Evolutionary conservation across 2,797 vertebrate genomes (phyloP).

Genomic region (Parauchenoglanis punctatus): DNA sequence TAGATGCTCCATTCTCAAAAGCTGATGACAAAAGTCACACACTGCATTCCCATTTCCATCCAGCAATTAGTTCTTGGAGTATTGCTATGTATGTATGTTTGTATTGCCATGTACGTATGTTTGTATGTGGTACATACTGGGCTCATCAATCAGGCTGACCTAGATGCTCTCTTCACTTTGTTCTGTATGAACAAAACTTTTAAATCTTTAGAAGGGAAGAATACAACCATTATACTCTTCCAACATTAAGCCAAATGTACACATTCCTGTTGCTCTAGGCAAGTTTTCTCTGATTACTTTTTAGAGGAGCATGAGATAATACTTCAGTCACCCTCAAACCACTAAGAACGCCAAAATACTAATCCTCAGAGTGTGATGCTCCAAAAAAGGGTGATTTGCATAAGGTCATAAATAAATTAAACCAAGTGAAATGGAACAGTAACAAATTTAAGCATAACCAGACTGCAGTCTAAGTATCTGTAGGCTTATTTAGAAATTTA

Average conservation of each 20-base stretch:
- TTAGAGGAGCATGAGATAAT: slow-evolving; percentile 37
- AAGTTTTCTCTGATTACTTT: slow-evolving; percentile 45
- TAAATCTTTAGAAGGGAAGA: background rate
- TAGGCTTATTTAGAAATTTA: background rate
- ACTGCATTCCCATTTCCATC: slow-evolving; percentile 7
- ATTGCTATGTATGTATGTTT: background rate
- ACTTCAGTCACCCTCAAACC: slow-evolving; percentile 43
- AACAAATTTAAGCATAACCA: slow-evolving; percentile 29
- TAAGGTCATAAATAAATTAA: slow-evolving; percentile 60
- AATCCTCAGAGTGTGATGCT: slow-evolving; percentile 34
- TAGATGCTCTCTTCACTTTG: slow-evolving; percentile 24
- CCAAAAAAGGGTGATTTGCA: slow-evolving; percentile 45
- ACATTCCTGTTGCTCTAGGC: slow-evolving; percentile 15
- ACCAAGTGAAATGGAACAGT: slow-evolving; percentile 42
- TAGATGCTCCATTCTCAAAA: slow-evolving; percentile 19
- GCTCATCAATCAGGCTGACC: slow-evolving; percentile 2
- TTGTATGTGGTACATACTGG: slow-evolving; percentile 11
- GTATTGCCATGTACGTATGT: background rate
- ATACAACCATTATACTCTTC: background rate
- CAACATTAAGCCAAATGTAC: slow-evolving; percentile 18
- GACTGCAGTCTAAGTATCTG: background rate
- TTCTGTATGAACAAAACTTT: background rate
- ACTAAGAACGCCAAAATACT: slow-evolving; percentile 43
- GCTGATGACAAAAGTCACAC: slow-evolving; percentile 11
- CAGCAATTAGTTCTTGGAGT: background rate